phyloP scores from a whole-genome alignment of 2,113 vertebrate species.

The Oxyura jamaicensis region DNA sequence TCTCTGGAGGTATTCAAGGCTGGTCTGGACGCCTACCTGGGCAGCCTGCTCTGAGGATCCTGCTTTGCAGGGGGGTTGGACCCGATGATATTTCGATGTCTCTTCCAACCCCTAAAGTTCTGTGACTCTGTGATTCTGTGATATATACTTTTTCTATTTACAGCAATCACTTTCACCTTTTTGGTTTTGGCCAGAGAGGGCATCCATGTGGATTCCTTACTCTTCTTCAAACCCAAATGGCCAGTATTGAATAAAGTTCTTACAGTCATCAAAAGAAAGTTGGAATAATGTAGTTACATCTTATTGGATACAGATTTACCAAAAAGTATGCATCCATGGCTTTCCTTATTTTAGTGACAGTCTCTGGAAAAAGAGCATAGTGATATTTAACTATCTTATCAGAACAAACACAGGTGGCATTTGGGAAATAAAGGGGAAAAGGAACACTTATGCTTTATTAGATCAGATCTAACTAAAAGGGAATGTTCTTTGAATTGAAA shows the following conservation, averaged over 20 bases:
- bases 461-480: not conserved
- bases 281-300: not conserved
- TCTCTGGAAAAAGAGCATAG: not conserved
- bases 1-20: too few relatives aligned
- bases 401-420: not conserved
- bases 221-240: not conserved
- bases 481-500: not conserved
- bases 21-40: too few relatives aligned
- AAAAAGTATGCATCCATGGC: not conserved
- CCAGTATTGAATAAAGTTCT: not conserved
- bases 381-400: slow-evolving; percentile 2
- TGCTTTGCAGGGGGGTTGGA: too few relatives aligned
- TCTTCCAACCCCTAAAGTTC: too few relatives aligned
- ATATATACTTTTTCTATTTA: not conserved
- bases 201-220: not conserved
- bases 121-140: too few relatives aligned
- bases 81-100: too few relatives aligned
- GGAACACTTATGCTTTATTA: not conserved
- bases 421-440: slow-evolving; percentile 21
- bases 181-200: not conserved
- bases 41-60: too few relatives aligned
- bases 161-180: not conserved
- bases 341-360: not conserved
- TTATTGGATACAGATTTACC: not conserved
- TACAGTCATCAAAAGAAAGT: not conserved